A percentile compares a stretch with the other conserved stretches of the same genome.
Evolutionary conservation across 2,888 invertebrate genomes (phyloP).

Genomic region (Tenodera sinensis): DNA sequence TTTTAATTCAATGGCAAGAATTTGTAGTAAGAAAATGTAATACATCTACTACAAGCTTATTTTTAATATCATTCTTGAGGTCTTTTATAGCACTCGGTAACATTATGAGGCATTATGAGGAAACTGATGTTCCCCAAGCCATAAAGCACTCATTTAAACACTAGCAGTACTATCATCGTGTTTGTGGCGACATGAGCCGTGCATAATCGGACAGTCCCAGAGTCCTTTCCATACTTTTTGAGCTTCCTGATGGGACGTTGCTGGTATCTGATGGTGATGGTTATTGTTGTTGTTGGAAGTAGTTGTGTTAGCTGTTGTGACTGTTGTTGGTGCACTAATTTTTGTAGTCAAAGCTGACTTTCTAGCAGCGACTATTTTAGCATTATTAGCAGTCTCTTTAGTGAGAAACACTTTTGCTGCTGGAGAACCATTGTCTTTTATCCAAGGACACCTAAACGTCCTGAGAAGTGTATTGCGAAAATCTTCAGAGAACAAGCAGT

Average conservation of each 20-base stretch:
- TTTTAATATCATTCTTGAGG: not conserved
- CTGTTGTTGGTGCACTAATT: not conserved
- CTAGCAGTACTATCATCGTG: not conserved
- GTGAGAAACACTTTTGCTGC: not conserved
- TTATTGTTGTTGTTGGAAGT: slow-evolving; percentile 6
- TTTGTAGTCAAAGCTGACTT: not conserved
- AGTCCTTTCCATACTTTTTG: slow-evolving; percentile 16
- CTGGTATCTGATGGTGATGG: not conserved
- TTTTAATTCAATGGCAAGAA: not conserved
- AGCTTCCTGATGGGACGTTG: not conserved
- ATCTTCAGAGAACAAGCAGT: slow-evolving; percentile 73
- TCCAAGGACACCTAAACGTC: slow-evolving; percentile 58
- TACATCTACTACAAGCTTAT: not conserved
- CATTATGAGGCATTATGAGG: not conserved
- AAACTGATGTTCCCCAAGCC: not conserved
- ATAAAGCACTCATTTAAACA: not conserved
- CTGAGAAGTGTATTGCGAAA: slow-evolving; percentile 66
- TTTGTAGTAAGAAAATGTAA: not conserved
- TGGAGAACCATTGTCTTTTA: not conserved
- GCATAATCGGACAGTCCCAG: not conserved
- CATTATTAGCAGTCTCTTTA: not conserved
- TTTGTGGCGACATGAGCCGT: not conserved
- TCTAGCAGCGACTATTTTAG: not conserved
- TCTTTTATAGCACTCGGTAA: not conserved
- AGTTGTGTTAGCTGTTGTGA: not conserved